A percentile compares a stretch with the other conserved stretches of the same genome.
These are phyloP conservation scores for Cactoblastis cactorum DNA, from an alignment of 2,888 invertebrate species.

Conservation along the genomic window DNA sequence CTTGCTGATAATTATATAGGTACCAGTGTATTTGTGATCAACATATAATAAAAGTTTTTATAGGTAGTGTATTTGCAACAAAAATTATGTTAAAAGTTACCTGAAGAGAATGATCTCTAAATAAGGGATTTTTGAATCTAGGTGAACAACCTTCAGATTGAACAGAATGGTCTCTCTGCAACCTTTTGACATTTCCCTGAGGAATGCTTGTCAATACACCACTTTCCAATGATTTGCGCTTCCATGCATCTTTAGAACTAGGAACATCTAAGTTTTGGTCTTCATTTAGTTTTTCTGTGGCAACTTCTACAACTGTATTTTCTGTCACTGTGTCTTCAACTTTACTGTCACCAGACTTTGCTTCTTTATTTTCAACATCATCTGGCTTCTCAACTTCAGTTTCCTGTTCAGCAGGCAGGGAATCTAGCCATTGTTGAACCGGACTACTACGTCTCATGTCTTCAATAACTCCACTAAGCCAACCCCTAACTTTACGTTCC, in stretches of 20 bases:
- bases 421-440: constrained; percentile 88
- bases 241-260: constrained; percentile 50
- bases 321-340: constrained; percentile 56
- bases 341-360: constrained; percentile 56
- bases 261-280: constrained; percentile 60
- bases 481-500: constrained; percentile 69
- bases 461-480: constrained; percentile 71
- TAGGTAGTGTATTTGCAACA: background rate
- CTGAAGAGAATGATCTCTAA: constrained; percentile 73
- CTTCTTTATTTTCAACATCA: constrained; percentile 33
- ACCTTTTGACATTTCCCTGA: constrained; percentile 44
- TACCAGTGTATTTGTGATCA: too few relatives aligned
- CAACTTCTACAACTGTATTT: constrained; percentile 54
- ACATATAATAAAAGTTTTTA: background rate
- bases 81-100: constrained; percentile 32
- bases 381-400: constrained; percentile 28
- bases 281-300: constrained; percentile 31
- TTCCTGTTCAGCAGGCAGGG: constrained; percentile 72
- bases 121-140: constrained; percentile 65
- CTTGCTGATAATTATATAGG: too few relatives aligned
- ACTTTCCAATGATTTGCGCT: constrained; percentile 63
- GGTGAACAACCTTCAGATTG: constrained; percentile 70
- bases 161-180: constrained; percentile 68
- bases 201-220: constrained; percentile 49
- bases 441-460: constrained; percentile 83